phyloP scores from a whole-genome alignment of 1,140 invertebrate genomes.

The Trichogramma pretiosum region DNA sequence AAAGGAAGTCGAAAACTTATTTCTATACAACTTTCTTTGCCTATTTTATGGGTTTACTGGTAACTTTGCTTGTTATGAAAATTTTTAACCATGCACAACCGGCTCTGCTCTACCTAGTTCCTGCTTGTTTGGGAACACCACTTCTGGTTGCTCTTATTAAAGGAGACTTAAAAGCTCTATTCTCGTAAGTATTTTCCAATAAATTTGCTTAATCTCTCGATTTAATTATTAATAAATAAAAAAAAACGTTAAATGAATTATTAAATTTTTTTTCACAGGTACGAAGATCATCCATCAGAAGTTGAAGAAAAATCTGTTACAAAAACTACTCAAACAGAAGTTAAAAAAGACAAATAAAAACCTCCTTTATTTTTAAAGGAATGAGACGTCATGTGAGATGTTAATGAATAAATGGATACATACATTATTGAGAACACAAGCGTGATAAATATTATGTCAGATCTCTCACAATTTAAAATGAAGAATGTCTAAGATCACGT shows the following conservation, averaged over 20 bases:
- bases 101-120: slow-evolving; percentile 93
- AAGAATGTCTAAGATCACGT: too few species aligned
- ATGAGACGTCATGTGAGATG: too few species aligned
- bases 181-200: slow-evolving; percentile 65
- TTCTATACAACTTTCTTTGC: slow-evolving; percentile 91
- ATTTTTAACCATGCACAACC: slow-evolving; percentile 98
- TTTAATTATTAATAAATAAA: slow-evolving; percentile 9
- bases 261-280: slow-evolving; percentile 39
- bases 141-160: slow-evolving; percentile 75
- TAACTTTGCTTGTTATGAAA: slow-evolving; percentile 97
- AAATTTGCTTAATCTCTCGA: slow-evolving; percentile 7
- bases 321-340: slow-evolving; percentile 24
- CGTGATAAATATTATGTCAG: too few species aligned
- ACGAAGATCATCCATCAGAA: slow-evolving; percentile 55
- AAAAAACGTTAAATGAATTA: neutral
- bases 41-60: slow-evolving; percentile 86
- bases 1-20: slow-evolving; percentile 80
- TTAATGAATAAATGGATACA: too few species aligned
- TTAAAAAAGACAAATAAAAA: slow-evolving; percentile 42
- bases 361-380: neutral
- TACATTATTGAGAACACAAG: too few species aligned
- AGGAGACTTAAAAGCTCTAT: slow-evolving; percentile 84
- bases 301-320: slow-evolving; percentile 4
- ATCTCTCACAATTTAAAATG: too few species aligned
- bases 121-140: slow-evolving; percentile 87